Base-by-base conservation (phyloP, 2,797 vertebrate genomes). In the Salarias fasciatus region DNA sequence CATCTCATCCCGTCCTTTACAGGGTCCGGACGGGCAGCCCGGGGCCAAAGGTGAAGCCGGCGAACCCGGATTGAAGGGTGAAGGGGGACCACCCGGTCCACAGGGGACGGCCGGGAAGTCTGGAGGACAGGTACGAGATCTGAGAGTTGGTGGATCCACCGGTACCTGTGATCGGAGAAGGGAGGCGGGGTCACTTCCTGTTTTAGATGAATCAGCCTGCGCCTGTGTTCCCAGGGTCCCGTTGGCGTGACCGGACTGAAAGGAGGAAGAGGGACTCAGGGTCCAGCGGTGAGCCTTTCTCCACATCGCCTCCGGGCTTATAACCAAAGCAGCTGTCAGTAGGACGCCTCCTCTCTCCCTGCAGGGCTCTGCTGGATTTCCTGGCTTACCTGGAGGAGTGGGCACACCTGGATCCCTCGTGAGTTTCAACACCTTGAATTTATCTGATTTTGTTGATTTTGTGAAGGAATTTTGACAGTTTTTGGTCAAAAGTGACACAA, bases 281-380 rank as follows among this genome's bases (percentile, higher is more conserved):
- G 98, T 43, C 93, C 94, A 49, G 85, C 95, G 31, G 98, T 99
- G 88, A 95, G 96, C 93, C 6, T 43, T 13, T 41, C 13, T 28
- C 10, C 10, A 5, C 11, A 30, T 52, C 49, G 9, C 33, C 9
- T 6, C 33, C 35, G 33, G 6, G 18, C 18, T 24, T 47, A 13
- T 54, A 1, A 6, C 53, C 6, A 18, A 13, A 48, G 9, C 12
- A 1, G 8, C 37, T 67, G 14, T 69, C 5, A 63, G 29, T 11
- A 1, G 0, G 15, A 24, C 18, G 18, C 35, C 0, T 28, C 8
- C 49, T 50, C 40, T 63, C 24, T 79, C 37, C 3, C 53, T 5
- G 5, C 65, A 99, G 98, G 97, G 97, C 54, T 89, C 97, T 75
- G 93, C 96, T 77, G 98, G 98, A 73, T 99, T 99, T 63, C 98